Evolutionary conservation across 2,797 vertebrate species (phyloP), one percentile per base, ranked within the genome.

Genomic region (Alauda arvensis): DNA sequence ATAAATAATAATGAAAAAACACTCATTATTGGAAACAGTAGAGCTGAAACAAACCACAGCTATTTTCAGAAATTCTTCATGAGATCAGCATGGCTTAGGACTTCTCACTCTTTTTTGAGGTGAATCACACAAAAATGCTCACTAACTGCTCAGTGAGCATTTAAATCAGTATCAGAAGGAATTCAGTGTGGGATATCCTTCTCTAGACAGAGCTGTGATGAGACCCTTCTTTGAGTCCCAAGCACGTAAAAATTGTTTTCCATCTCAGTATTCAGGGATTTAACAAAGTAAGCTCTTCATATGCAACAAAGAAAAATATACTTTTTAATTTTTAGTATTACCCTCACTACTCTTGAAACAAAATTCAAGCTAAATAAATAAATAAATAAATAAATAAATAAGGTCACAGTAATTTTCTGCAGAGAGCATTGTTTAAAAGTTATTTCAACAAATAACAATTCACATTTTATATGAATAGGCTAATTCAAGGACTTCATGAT

Each of bases 161-260:
- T 37, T 37, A 37, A 18, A 18, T 9, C 1, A 15, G 25, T 3
- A 37, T 29, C 17, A 42, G 25, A 82, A 62, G 8, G 2, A 77
- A 33, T n/a, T 62, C 3, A 18, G 1, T 19, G 9, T 11, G 20
- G 7, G 2, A 2, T 31, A 18, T 56, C 8, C 14, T 42, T 7
- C 33, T 69, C 26, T 39, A 7, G 34, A 43, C 2, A 3, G n/a
- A 57, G 16, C 8, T 57, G 6, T 20, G 19, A 14, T 0, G 1
- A 75, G 43, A 60, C 10, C 5, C 13, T 37, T 3, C 3, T 6
- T 8, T 14, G 2, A 3, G 5, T 68, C 15, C 18, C 7, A 16
- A 0, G 12, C 8, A 31, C 4, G 18, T 0, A 31, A 34, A 2
- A 39, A 25, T 8, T 40, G 9, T 2, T 43, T 86, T 63, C 31